Percentiles rank a stretch among this genome's conserved stretches.
Evolutionary conservation across 2,113 vertebrate genomes (phyloP).

Genomic region (Zosterops hypoxanthus): DNA sequence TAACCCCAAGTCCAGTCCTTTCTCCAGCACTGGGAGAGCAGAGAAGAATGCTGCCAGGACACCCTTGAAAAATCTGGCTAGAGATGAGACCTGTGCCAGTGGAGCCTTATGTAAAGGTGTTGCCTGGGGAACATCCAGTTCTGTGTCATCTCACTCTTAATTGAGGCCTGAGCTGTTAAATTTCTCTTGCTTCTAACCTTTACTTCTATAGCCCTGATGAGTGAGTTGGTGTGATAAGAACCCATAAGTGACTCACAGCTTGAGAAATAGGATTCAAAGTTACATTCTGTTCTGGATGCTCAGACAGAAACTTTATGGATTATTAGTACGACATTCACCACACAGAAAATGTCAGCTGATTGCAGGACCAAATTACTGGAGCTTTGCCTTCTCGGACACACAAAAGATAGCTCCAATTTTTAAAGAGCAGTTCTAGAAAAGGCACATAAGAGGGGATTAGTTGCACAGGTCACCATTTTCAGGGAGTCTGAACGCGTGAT

Average conservation of each 20-base stretch:
- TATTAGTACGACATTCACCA: neutral
- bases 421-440: neutral
- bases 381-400: neutral
- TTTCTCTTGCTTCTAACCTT: neutral
- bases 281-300: constrained; percentile 32
- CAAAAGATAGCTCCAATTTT: neutral
- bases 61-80: neutral
- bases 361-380: neutral
- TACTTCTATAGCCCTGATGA: neutral
- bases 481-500: neutral
- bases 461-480: neutral
- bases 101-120: neutral
- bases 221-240: neutral
- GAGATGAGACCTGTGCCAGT: neutral
- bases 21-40: neutral
- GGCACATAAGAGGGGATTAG: neutral
- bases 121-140: neutral
- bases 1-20: neutral
- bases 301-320: neutral
- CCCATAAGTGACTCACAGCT: neutral
- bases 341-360: neutral
- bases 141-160: neutral
- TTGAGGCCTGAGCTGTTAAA: neutral
- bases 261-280: constrained; percentile 1
- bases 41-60: neutral